Percentiles rank a stretch among this genome's conserved stretches.
Evolutionary conservation across 2,888 invertebrate genomes (phyloP).

Genomic region (Drosophila emarginata): DNA sequence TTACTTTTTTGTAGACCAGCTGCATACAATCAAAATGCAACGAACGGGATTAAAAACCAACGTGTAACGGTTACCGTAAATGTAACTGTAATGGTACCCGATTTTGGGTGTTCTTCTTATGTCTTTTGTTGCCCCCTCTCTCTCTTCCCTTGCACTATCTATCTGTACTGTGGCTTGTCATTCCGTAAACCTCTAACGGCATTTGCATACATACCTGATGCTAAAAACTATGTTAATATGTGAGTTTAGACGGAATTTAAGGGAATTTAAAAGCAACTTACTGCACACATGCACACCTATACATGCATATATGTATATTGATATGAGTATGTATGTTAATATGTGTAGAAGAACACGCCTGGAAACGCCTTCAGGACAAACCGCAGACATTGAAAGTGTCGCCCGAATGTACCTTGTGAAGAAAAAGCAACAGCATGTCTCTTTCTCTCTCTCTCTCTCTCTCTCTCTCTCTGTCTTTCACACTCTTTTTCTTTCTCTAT

Average conservation of each 20-base stretch:
- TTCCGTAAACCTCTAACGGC: conserved; percentile 57
- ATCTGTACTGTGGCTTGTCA: conserved; percentile 46
- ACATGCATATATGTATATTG: not conserved
- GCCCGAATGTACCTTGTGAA: conserved; percentile 9
- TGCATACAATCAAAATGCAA: conserved; percentile 75
- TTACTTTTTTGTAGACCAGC: conserved; percentile 68
- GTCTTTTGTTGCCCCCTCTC: not conserved
- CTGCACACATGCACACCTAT: conserved; percentile 2
- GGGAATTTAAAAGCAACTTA: conserved; percentile 57
- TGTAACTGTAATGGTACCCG: conserved; percentile 25
- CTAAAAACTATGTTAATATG: conserved; percentile 72
- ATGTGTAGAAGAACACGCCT: conserved; percentile 28
- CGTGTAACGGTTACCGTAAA: conserved; percentile 52
- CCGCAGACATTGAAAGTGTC: conserved; percentile 68
- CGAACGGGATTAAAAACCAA: conserved; percentile 73
- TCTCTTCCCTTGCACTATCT: not conserved
- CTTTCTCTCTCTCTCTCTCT: not conserved
- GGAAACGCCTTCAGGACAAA: conserved; percentile 47
- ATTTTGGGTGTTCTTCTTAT: conserved; percentile 6
- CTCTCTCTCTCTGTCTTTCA: conserved; percentile 1
- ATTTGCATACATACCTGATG: conserved; percentile 60
- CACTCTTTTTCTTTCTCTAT: conserved; percentile 41
- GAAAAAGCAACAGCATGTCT: conserved; percentile 3
- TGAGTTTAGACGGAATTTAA: conserved; percentile 49
- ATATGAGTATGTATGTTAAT: not conserved